Percentiles rank a stretch among this genome's conserved stretches.
These are phyloP conservation scores for Paramormyrops kingsleyae DNA, from an alignment of 2,113 vertebrate genomes.

Conservation along the genomic window DNA sequence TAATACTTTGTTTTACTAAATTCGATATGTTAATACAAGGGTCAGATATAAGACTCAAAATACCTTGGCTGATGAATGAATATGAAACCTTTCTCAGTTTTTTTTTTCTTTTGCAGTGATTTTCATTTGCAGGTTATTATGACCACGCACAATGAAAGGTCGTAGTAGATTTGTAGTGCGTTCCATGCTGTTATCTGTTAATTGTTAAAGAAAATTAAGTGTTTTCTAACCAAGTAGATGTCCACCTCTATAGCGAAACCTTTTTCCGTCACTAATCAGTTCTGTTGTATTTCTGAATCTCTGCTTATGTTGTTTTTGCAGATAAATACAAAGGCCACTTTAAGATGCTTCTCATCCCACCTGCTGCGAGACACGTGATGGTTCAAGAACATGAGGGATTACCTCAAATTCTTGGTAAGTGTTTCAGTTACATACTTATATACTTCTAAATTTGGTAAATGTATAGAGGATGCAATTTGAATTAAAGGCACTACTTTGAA, in stretches of 20 bases:
- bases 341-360: constrained; percentile 99
- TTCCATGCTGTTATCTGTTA: constrained; percentile 25
- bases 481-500: not conserved
- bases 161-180: not conserved
- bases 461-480: not conserved
- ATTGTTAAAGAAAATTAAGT: constrained; percentile 38
- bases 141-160: constrained; percentile 22
- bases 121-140: constrained; percentile 25
- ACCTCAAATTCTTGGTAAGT: constrained; percentile 99
- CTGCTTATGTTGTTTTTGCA: constrained; percentile 48
- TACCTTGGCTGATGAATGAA: not conserved
- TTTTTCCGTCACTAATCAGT: constrained; percentile 53
- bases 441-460: not conserved
- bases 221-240: constrained; percentile 50
- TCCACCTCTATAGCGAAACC: constrained; percentile 57
- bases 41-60: constrained; percentile 25
- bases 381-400: constrained; percentile 96
- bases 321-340: constrained; percentile 85
- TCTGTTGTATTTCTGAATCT: constrained; percentile 69
- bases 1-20: not conserved
- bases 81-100: constrained; percentile 9
- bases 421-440: not conserved
- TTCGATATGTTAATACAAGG: not conserved
- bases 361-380: constrained; percentile 92
- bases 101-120: constrained; percentile 3